phyloP scores from a whole-genome alignment of 2,113 vertebrate species.

The Aspidoscelis tigris region DNA sequence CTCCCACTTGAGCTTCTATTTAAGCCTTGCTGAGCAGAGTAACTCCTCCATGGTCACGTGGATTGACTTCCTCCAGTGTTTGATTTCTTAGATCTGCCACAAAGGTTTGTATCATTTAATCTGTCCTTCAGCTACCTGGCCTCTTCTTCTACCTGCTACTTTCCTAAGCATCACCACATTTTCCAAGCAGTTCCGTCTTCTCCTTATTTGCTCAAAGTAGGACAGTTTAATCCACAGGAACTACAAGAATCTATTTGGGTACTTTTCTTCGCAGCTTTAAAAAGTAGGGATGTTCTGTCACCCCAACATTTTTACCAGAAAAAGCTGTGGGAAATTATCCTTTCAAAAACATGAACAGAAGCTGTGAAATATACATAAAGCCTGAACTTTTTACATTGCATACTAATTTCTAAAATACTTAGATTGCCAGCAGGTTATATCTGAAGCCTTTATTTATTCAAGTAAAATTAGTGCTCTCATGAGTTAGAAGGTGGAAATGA shows the following conservation, averaged over 20 bases:
- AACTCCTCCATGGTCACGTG: too few species aligned
- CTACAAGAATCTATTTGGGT: neutral
- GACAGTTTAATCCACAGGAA: too few species aligned
- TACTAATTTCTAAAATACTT: neutral
- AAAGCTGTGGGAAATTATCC: neutral
- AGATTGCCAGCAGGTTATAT: neutral
- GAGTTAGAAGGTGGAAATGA: neutral
- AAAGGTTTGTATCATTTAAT: too few species aligned
- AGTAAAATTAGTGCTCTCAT: neutral
- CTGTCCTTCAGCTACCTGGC: too few species aligned
- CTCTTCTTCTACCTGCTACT: too few species aligned
- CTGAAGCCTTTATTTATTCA: neutral
- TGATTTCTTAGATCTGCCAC: too few species aligned
- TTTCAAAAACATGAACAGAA: neutral
- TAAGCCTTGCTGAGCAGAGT: too few species aligned
- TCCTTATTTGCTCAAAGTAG: too few species aligned
- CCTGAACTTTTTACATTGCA: neutral
- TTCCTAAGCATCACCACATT: too few species aligned
- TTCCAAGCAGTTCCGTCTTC: too few species aligned
- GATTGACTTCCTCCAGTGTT: too few species aligned
- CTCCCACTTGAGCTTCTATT: too few species aligned
- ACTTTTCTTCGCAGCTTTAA: neutral
- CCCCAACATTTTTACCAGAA: neutral
- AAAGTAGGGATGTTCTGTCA: neutral
- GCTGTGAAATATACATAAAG: neutral